Evolutionary conservation across 1,140 invertebrate genomes (phyloP), one percentile per base, ranked within the genome.

Genomic region (Akabosia matsudoensis): DNA sequence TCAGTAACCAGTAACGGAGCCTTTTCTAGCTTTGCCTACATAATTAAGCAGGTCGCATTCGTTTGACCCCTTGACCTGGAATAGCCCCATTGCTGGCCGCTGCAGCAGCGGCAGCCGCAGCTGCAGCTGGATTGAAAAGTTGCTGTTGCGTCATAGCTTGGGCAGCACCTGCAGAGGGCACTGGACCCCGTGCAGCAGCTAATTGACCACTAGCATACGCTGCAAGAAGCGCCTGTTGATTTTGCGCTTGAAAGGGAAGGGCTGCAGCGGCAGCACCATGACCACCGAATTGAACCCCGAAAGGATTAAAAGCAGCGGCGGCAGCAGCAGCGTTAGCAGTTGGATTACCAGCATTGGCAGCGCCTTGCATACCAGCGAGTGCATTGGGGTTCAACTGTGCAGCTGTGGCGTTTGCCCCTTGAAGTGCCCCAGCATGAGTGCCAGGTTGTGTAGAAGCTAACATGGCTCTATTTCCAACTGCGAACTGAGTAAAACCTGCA

Each of bases 61-160:
- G 31, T 64, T 81, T 80, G 14, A 81, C 76, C 30, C 78, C 78
- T n/a, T 67, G 61, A 2, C 71, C 51, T 18, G 78, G 76, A 16
- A 80, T 51, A 31, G 33, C 52, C 2, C 76, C 76, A 28, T 56
- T 54, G 33, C 75, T 72, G 28, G 64, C 76, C 0, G 70, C 76
- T n/a, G 78, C 74, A 1, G 84, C 82, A 18, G 84, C 82, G 2
- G 86, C 85, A 82, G 85, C 83, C 81, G 83, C 81, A 13, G 79
- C 82, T 70, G 82, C 84, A 45, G 76, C 74, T 13, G 76, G 78
- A 45, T 77, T 79, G 45, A 72, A 79, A 24, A 81, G 54, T 73
- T 81, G 80, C 70, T 81, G 80, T 26, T 76, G 75, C n/a, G 74
- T 67, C 61, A 79, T 75, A 0, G 78, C 72, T 10, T 30, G 76